These are phyloP conservation scores for Reticulitermes speratus DNA, from an alignment of 1,140 invertebrate species.

Conservation along the genomic window DNA sequence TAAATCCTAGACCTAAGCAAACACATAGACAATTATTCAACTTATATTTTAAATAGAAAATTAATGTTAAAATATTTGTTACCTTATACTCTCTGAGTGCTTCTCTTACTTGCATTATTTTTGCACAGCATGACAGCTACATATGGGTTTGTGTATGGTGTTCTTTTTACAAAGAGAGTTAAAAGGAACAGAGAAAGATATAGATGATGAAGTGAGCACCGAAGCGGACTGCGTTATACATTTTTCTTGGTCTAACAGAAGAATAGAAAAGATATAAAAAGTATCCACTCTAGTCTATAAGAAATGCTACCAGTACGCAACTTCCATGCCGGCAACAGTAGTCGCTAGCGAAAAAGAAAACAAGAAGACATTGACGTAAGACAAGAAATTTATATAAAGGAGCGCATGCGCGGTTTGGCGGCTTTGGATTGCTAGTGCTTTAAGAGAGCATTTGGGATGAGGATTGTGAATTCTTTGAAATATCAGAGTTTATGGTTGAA, in stretches of 20 bases:
- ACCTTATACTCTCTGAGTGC: background rate
- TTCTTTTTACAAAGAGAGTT: conserved; percentile 1
- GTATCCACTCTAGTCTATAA: background rate
- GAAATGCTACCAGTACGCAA: conserved; percentile 1
- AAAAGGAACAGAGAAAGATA: background rate
- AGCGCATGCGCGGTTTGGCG: background rate
- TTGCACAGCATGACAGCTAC: background rate
- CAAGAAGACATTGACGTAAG: conserved; percentile 11
- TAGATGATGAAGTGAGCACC: background rate
- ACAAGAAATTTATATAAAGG: background rate
- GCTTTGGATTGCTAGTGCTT: background rate
- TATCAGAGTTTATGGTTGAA: background rate
- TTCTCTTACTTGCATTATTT: background rate
- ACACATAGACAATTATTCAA: background rate
- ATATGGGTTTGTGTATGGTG: background rate
- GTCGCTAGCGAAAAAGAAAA: conserved; percentile 4
- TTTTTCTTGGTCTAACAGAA: conserved; percentile 13
- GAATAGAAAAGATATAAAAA: conserved; percentile 17
- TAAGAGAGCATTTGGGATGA: background rate
- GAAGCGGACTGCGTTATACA: background rate
- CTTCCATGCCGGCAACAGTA: background rate
- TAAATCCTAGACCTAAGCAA: background rate
- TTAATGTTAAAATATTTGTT: background rate
- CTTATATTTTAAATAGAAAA: background rate
- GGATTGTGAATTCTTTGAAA: background rate